phyloP scores from a whole-genome alignment of 2,888 invertebrate species.

The Heliconius erato region DNA sequence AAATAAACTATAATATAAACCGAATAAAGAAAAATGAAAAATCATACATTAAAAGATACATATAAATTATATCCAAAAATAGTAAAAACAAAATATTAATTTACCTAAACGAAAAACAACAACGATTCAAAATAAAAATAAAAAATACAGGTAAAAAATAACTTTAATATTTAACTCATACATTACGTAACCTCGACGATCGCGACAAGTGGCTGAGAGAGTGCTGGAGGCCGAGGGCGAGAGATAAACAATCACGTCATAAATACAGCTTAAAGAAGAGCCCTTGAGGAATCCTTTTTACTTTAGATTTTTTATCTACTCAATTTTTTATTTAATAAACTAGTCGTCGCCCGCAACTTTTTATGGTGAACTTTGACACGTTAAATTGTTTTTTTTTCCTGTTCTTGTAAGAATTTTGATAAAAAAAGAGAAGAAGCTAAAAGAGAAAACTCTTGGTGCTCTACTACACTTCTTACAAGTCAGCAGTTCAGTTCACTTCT shows the following conservation, averaged over 20 bases:
- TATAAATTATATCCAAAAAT: neutral
- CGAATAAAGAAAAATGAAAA: too few species aligned
- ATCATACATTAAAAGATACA: too few species aligned
- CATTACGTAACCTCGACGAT: neutral
- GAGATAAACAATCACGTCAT: constrained; percentile 1
- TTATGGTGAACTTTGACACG: too few species aligned
- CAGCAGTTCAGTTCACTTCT: too few species aligned
- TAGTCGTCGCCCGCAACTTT: too few species aligned
- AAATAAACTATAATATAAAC: too few species aligned
- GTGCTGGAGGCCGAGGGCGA: neutral
- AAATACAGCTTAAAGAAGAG: neutral
- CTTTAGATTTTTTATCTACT: neutral
- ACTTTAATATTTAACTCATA: neutral
- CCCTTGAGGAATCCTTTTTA: neutral
- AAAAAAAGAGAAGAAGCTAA: too few species aligned
- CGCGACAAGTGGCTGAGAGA: neutral
- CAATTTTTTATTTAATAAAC: too few species aligned
- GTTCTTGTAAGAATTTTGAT: neutral
- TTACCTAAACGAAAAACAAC: neutral
- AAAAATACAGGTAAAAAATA: neutral
- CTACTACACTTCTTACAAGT: too few species aligned
- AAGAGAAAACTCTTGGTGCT: too few species aligned
- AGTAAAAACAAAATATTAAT: neutral
- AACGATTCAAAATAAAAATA: neutral
- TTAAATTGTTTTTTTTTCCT: neutral